Percentiles rank a stretch among this genome's conserved stretches.
These are phyloP conservation scores for Nibea albiflora DNA, from an alignment of 2,113 vertebrate genomes.

Conservation along the genomic window DNA sequence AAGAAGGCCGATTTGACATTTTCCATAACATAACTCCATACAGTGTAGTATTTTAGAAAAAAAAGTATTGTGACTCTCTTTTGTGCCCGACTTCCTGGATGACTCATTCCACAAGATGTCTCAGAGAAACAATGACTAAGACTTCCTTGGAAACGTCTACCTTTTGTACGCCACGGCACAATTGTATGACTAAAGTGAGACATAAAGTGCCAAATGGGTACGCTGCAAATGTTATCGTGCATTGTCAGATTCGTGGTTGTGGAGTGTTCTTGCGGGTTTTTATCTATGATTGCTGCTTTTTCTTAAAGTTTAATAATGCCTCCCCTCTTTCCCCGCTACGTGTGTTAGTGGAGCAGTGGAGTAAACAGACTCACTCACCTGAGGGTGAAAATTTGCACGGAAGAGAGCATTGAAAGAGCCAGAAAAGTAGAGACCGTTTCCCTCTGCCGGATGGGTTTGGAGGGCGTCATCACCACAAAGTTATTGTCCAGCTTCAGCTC, in stretches of 20 bases:
- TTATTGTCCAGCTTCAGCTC: conserved; percentile 90
- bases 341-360: background rate
- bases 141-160: background rate
- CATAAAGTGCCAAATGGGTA: background rate
- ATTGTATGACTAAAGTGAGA: background rate
- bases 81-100: background rate
- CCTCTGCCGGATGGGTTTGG: conserved; percentile 89
- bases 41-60: background rate
- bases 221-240: conserved; percentile 11
- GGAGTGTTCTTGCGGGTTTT: background rate
- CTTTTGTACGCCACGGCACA: background rate
- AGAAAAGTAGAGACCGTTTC: conserved; percentile 89
- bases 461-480: conserved; percentile 90
- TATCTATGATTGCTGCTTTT: background rate
- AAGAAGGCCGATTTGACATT: background rate
- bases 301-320: background rate
- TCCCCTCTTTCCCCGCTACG: background rate
- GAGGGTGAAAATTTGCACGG: conserved; percentile 91
- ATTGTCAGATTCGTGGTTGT: background rate
- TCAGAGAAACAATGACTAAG: conserved; percentile 24
- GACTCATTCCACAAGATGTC: conserved; percentile 24
- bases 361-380: conserved; percentile 82
- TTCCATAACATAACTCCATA: background rate
- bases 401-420: conserved; percentile 87
- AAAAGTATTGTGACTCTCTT: background rate